phyloP scores from a whole-genome alignment of 1,140 invertebrate genomes.

The Teleopsis dalmanni region DNA sequence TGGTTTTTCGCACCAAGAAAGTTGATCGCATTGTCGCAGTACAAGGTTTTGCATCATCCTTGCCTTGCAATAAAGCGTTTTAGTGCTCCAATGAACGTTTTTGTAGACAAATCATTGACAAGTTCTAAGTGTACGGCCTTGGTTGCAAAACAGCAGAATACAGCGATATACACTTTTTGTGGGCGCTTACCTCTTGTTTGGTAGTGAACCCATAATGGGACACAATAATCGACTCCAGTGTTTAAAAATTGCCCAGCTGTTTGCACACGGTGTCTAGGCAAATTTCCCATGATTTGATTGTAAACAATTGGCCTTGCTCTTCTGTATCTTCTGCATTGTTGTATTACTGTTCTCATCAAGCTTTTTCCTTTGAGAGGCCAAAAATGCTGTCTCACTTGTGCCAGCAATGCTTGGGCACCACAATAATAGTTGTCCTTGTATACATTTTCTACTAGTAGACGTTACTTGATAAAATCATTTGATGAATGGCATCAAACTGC shows the following conservation, averaged over 20 bases:
- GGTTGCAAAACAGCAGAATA: conserved; percentile 25
- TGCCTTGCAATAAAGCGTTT: conserved; percentile 26
- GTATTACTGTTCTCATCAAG: not conserved
- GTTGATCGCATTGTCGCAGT: conserved; percentile 30
- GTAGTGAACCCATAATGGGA: not conserved
- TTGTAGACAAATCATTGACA: conserved; percentile 30
- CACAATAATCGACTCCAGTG: conserved; percentile 1
- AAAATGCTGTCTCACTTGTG: not conserved
- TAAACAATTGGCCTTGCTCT: not conserved
- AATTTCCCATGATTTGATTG: not conserved
- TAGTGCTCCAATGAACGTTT: conserved; percentile 36
- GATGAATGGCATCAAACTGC: not conserved
- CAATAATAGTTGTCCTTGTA: not conserved
- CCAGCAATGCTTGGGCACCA: not conserved
- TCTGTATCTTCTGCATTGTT: not conserved
- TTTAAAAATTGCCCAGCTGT: not conserved
- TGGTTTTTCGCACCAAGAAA: too few relatives aligned
- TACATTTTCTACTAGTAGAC: not conserved
- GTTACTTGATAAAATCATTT: conserved; percentile 2
- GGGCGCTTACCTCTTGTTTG: not conserved
- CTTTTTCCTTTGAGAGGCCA: not conserved
- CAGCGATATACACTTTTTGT: not conserved
- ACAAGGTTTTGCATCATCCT: conserved; percentile 19
- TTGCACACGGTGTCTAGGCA: not conserved
- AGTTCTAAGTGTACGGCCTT: conserved; percentile 46